phyloP scores from a whole-genome alignment of 2,113 vertebrate species.

The Actenoides lindsayi region DNA sequence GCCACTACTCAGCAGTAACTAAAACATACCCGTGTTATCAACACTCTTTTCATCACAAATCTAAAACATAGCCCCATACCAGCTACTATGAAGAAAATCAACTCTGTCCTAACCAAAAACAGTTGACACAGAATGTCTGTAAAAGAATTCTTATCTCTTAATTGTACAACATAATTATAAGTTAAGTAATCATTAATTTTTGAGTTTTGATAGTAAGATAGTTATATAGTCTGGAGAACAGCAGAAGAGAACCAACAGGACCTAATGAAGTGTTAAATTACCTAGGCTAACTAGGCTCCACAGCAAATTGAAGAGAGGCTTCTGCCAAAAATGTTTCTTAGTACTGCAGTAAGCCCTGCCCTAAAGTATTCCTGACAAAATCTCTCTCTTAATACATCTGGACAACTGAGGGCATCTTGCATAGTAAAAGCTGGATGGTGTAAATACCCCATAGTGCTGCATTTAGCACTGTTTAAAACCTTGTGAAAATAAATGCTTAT shows the following conservation, averaged over 20 bases:
- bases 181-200: not conserved
- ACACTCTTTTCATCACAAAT: not conserved
- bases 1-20: not conserved
- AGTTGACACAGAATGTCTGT: not conserved
- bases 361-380: not conserved
- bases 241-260: not conserved
- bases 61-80: not conserved
- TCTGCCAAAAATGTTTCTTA: not conserved
- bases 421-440: not conserved
- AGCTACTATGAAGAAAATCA: not conserved
- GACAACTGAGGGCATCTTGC: not conserved
- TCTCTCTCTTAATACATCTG: not conserved
- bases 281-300: not conserved
- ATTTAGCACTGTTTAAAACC: not conserved
- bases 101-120: not conserved
- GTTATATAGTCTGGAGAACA: not conserved
- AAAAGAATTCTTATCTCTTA: not conserved
- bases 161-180: not conserved
- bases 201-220: not conserved
- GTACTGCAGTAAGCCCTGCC: not conserved
- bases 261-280: not conserved
- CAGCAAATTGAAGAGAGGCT: not conserved
- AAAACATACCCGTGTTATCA: not conserved
- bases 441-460: not conserved
- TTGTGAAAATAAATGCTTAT: not conserved